phyloP scores from a whole-genome alignment of 2,113 vertebrate genomes.

The Cavia aperea region DNA sequence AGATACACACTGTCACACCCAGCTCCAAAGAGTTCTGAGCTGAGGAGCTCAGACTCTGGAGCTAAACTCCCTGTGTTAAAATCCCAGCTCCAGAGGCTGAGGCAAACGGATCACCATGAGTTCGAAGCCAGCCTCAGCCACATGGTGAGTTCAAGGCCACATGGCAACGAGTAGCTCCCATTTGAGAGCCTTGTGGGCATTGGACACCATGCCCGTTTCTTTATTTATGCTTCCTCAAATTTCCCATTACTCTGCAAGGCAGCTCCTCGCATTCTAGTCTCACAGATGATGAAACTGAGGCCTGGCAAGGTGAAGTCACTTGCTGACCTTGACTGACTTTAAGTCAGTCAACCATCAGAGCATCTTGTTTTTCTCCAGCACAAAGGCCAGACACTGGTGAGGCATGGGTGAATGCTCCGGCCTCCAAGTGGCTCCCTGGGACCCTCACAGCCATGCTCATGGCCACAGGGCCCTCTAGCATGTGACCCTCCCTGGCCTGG shows the following conservation, averaged over 20 bases:
- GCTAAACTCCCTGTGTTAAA: neutral
- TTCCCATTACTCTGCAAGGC: neutral
- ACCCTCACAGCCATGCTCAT: neutral
- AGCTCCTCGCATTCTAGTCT: neutral
- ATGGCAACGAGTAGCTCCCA: neutral
- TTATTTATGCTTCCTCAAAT: neutral
- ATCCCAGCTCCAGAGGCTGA: neutral
- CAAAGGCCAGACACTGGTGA: neutral
- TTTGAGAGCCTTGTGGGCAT: neutral
- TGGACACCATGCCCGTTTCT: neutral
- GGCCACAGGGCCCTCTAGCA: neutral
- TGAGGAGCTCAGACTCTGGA: neutral
- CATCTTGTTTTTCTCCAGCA: neutral
- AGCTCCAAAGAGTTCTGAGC: neutral
- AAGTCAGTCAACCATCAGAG: neutral
- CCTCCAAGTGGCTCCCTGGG: neutral
- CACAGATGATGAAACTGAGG: slow-evolving; percentile 7
- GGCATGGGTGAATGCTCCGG: neutral
- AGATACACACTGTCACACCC: no score
- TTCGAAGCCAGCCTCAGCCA: neutral
- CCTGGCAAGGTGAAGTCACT: neutral
- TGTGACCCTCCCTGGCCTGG: fast-evolving
- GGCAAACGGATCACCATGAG: neutral
- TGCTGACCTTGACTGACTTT: neutral
- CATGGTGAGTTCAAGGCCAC: neutral